These are phyloP conservation scores for Beaufortia kweichowensis DNA, from an alignment of 2,113 vertebrate species.

Conservation along the genomic window DNA sequence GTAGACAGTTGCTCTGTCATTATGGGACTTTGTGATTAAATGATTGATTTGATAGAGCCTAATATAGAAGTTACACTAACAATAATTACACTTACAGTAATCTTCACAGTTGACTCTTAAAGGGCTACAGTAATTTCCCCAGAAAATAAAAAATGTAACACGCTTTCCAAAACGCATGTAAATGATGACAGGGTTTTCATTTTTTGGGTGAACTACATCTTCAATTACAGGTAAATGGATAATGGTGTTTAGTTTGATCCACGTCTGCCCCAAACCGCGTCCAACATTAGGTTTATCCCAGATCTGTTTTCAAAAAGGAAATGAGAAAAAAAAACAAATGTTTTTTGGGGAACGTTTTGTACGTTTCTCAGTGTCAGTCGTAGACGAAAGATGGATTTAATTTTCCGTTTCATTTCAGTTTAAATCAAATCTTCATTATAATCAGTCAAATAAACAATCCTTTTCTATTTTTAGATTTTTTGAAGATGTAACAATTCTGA, in stretches of 20 bases:
- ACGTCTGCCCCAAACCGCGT: not conserved
- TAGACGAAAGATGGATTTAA: not conserved
- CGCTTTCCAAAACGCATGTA: too few species aligned
- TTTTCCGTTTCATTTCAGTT: not conserved
- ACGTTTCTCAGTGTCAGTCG: not conserved
- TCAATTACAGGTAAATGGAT: not conserved
- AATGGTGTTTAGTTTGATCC: not conserved
- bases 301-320: conserved; percentile 17
- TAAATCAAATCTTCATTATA: conserved; percentile 1
- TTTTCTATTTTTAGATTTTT: not conserved
- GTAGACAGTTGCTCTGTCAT: conserved; percentile 13
- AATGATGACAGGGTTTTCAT: too few species aligned
- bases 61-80: conserved; percentile 26
- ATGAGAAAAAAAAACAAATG: conserved; percentile 12
- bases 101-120: not conserved
- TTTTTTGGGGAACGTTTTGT: not conserved
- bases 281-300: not conserved
- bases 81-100: too few species aligned
- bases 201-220: not conserved
- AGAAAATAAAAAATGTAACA: too few species aligned
- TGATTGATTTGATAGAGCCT: conserved; percentile 5
- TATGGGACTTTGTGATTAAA: conserved; percentile 9
- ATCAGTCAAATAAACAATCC: conserved; percentile 15
- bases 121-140: not conserved
- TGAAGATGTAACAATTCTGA: not conserved